Base-by-base conservation (phyloP, 2,797 vertebrate species). In the Macroramphosus scolopax region DNA sequence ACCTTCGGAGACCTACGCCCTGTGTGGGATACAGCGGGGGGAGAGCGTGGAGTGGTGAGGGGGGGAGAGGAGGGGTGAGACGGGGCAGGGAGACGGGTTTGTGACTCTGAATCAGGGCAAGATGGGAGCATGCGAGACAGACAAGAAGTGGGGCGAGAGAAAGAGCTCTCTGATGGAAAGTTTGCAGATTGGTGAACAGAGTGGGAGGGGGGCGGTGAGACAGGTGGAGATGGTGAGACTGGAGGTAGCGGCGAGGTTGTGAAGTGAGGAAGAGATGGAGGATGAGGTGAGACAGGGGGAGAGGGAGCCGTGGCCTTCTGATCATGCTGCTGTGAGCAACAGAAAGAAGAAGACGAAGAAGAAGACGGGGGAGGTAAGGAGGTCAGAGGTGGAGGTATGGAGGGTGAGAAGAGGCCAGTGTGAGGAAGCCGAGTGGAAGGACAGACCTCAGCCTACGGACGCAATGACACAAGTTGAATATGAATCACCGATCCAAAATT, bases 1-100 rank as follows among this genome's bases (percentile, higher is more conserved):
- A 91, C 55, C 40, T 90, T 88, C 44, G 92, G 84, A 73, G 92
- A 91, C 60, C 81, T 89, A 81, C 81, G 82, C 68, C 92, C 89
- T 78, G 88, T 88, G 50, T 81, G 88, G 63, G 87, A 78, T 29
- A 84, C 78, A 22, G 63, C 37, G 63, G 90, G 86, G 76, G 78
- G 84, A 68, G 87, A 81, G 68, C 81, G 80, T 6, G 65, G 83
- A 26, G 57, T 44, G 26, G 39, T 6, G 30, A 45, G 50, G 45
- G 69, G 62, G 25, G 74, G 58, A 8, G 75, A 69, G 32, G 51
- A 33, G 8, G 69, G 43, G 30, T 70, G 51, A 39, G 37, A 44
- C 9, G 10, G 35, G 22, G 47, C 0, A 1, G 52, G 48, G 2
- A 5, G 39, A 8, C 60, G 30, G 33, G 15, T 12, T 10, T 48